Conservation (phyloP, 92 coral and sea anemone species). For the Phenganax subtilis region DNA sequence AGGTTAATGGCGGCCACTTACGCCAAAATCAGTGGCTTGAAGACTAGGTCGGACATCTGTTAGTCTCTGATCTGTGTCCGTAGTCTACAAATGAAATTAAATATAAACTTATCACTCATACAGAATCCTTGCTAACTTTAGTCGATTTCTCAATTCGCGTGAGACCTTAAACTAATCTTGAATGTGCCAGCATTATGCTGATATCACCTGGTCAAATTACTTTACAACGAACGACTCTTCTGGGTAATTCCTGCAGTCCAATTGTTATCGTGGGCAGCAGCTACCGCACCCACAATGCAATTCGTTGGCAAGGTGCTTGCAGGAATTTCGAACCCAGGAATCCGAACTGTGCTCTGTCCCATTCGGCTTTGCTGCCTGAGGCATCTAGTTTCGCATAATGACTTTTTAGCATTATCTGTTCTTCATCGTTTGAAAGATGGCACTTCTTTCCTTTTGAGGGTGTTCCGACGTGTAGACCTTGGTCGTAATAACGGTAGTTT, state of each 20-base stretch:
- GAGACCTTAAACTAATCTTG: too few species aligned
- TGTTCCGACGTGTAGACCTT: conserved; percentile 90
- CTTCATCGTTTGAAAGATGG: conserved; percentile 74
- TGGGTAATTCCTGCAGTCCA: background rate
- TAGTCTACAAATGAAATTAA: too few species aligned
- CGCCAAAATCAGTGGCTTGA: too few species aligned
- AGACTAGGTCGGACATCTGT: too few species aligned
- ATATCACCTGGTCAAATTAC: too few species aligned
- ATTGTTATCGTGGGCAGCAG: background rate
- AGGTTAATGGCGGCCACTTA: too few species aligned
- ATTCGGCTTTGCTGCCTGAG: conserved; percentile 68
- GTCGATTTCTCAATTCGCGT: too few species aligned
- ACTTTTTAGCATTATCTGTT: conserved; percentile 87
- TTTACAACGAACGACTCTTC: too few species aligned
- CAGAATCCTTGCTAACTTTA: too few species aligned
- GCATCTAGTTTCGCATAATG: conserved; percentile 81
- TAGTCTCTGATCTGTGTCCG: too few species aligned
- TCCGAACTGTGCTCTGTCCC: conserved; percentile 98
- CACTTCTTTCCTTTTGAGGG: conserved; percentile 86
- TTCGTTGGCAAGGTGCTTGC: conserved; percentile 73
- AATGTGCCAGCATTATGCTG: too few species aligned
- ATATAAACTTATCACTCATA: too few species aligned
- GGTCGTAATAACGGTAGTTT: conserved; percentile 87
- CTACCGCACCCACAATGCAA: conserved; percentile 95
- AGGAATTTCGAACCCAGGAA: conserved; percentile 81